A percentile compares a stretch with the other conserved stretches of the same genome.
phyloP scores from a whole-genome alignment of 1,140 invertebrate genomes.

The Dolichoris vasculosae region DNA sequence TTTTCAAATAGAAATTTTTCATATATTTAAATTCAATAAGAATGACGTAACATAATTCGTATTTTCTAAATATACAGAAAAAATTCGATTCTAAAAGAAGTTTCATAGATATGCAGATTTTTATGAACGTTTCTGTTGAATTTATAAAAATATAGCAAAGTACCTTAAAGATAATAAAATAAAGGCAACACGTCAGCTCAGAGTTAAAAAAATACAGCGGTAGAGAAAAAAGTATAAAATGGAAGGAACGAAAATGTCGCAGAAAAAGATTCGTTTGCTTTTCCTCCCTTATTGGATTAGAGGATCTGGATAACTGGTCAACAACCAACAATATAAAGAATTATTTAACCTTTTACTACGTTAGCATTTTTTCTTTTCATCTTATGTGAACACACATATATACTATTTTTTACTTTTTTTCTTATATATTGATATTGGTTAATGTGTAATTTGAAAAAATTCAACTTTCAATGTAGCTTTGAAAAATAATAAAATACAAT shows the following conservation, averaged over 20 bases:
- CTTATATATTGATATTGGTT: no score
- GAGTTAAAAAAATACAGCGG: background rate
- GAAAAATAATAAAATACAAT: no score
- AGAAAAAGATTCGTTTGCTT: background rate
- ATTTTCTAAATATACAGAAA: no score
- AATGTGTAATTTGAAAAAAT: no score
- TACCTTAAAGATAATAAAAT: background rate
- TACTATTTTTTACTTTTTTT: background rate
- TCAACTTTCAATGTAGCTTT: no score
- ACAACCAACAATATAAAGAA: background rate
- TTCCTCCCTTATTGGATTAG: conserved; percentile 25
- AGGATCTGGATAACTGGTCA: conserved; percentile 12
- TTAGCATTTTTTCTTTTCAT: background rate
- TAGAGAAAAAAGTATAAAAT: background rate
- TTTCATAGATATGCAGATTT: no score
- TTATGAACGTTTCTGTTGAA: no score
- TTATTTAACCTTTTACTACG: conserved; percentile 17
- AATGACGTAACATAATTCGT: no score
- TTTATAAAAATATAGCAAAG: no score
- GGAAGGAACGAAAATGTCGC: background rate
- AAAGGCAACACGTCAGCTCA: background rate
- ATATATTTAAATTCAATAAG: no score
- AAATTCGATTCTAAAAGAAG: no score
- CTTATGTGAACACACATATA: background rate
- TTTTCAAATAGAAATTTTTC: no score